phyloP scores from a whole-genome alignment of 1,140 invertebrate species.

The Camponotus vicinus region DNA sequence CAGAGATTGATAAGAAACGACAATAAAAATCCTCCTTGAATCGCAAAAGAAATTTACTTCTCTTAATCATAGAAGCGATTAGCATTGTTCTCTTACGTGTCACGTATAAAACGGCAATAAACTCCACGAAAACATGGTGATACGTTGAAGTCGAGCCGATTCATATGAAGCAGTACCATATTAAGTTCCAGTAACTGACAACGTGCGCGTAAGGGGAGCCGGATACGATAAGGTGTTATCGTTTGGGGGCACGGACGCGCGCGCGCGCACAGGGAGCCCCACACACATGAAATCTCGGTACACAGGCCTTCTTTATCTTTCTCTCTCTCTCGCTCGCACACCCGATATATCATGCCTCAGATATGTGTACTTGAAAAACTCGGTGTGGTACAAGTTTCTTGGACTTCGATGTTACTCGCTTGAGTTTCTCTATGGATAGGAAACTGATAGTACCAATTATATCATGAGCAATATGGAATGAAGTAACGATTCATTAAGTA shows the following conservation, averaged over 20 bases:
- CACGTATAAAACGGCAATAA: slow-evolving; percentile 35
- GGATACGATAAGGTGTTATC: slow-evolving; percentile 84
- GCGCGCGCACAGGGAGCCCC: slow-evolving; percentile 15
- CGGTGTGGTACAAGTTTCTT: slow-evolving; percentile 22
- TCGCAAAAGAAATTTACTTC: no score
- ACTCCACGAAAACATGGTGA: slow-evolving; percentile 44
- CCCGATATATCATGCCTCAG: slow-evolving; percentile 65
- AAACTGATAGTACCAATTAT: not conserved
- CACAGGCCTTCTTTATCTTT: slow-evolving; percentile 63
- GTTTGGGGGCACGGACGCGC: slow-evolving; percentile 69
- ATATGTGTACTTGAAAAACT: slow-evolving; percentile 67
- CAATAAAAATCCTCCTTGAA: no score
- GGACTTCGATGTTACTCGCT: not conserved
- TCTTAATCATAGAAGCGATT: no score
- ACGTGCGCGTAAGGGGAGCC: slow-evolving; percentile 79
- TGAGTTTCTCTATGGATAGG: not conserved
- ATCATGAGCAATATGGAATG: not conserved
- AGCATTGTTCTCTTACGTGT: not conserved
- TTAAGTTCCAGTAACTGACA: slow-evolving; percentile 71
- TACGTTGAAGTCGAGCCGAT: slow-evolving; percentile 50
- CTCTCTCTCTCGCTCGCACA: slow-evolving; percentile 37
- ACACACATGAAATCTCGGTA: slow-evolving; percentile 49
- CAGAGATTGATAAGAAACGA: no score
- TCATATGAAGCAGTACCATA: slow-evolving; percentile 62
- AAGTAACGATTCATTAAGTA: not conserved